Evolutionary conservation across 2,797 vertebrate species (phyloP).

Genomic region (Crocodylus rhombifer): DNA sequence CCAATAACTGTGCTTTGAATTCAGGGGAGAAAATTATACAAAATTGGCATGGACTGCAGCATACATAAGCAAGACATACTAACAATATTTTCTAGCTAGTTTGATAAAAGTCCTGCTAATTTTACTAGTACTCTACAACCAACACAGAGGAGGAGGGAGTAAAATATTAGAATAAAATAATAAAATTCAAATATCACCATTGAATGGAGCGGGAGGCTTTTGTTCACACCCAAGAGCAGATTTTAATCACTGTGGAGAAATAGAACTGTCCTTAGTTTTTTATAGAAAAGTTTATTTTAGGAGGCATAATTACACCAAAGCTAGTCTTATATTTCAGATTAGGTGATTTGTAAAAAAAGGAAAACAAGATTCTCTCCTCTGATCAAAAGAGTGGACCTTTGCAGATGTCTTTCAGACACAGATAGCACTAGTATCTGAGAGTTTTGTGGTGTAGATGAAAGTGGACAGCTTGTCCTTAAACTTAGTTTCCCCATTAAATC

Average conservation of each 20-base stretch:
- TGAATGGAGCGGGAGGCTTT: neutral
- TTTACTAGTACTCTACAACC: neutral
- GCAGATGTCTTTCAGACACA: neutral
- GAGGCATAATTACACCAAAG: neutral
- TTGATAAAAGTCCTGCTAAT: neutral
- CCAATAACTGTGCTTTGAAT: neutral
- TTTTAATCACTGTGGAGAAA: neutral
- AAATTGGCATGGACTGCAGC: neutral
- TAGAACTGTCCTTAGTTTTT: accelerated
- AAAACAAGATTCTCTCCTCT: neutral
- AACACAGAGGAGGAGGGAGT: neutral
- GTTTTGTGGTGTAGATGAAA: neutral
- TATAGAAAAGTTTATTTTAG: neutral
- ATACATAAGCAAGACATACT: neutral
- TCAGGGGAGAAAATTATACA: neutral
- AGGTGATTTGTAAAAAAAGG: neutral
- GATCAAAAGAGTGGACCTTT: neutral
- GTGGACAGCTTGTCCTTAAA: neutral
- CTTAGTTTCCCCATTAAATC: neutral
- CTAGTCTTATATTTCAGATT: neutral
- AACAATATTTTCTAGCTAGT: neutral
- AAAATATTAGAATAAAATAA: neutral
- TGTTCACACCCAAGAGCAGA: neutral
- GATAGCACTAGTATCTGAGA: neutral
- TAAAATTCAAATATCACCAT: neutral